phyloP scores from a whole-genome alignment of 92 coral and sea anemone genomes.

The Phenganax subtilis region DNA sequence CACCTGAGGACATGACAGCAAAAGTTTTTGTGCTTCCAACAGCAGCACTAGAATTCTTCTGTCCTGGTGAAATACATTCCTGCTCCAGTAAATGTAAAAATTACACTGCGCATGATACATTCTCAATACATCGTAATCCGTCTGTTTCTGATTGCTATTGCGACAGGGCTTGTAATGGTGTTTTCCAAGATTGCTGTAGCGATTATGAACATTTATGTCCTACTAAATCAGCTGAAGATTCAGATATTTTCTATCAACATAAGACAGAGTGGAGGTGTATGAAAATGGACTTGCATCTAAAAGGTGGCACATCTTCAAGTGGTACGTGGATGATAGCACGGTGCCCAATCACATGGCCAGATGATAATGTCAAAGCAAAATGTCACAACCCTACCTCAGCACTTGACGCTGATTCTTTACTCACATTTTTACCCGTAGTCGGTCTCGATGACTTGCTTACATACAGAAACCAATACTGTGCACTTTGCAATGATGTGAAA shows the following conservation, averaged over 20 bases:
- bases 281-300: background rate
- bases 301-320: background rate
- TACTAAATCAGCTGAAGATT: background rate
- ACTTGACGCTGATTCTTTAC: background rate
- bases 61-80: background rate
- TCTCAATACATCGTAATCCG: background rate
- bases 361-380: slow-evolving; percentile 14
- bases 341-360: slow-evolving; percentile 19
- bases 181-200: slow-evolving; percentile 29
- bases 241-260: background rate
- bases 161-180: slow-evolving; percentile 19
- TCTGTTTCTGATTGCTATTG: slow-evolving; percentile 11
- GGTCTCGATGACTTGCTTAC: slow-evolving; percentile 13
- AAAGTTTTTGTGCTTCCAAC: background rate
- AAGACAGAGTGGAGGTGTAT: slow-evolving; percentile 24
- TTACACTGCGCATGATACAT: background rate
- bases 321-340: slow-evolving; percentile 28
- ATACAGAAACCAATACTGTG: slow-evolving; percentile 35
- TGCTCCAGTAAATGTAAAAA: slow-evolving; percentile 7
- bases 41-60: background rate
- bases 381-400: slow-evolving; percentile 15
- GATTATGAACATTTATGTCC: slow-evolving; percentile 3
- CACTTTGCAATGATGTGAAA: slow-evolving; percentile 24
- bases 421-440: slow-evolving; percentile 17
- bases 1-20: background rate